These are phyloP conservation scores for Lycophotia porphyrea DNA, from an alignment of 2,888 invertebrate species.

Conservation along the genomic window DNA sequence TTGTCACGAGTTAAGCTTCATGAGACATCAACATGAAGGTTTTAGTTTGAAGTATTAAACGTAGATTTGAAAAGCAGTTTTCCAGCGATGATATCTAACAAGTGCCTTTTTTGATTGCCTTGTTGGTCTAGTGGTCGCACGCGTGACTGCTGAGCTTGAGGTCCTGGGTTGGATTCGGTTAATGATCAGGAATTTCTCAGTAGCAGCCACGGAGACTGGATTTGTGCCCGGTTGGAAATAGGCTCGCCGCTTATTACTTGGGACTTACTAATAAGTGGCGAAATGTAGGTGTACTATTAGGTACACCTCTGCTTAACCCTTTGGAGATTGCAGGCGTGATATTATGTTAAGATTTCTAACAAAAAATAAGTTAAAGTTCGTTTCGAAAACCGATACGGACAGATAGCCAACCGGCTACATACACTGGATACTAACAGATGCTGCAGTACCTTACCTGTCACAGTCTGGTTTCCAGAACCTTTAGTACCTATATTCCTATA, in stretches of 20 bases:
- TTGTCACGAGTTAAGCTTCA: conserved; percentile 4
- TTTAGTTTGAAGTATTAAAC: neutral
- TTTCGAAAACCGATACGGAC: neutral
- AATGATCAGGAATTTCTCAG: neutral
- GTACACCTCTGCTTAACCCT: neutral
- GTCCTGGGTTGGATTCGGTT: no score
- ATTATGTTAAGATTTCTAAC: neutral
- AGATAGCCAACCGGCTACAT: neutral
- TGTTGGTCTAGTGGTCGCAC: neutral
- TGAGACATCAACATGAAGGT: neutral
- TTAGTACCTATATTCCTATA: neutral
- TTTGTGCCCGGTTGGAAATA: neutral
- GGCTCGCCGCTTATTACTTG: neutral
- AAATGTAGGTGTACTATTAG: neutral
- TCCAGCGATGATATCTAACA: neutral
- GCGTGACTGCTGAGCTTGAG: neutral
- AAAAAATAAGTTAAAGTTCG: neutral
- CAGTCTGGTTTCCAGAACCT: neutral
- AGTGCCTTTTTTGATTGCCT: neutral
- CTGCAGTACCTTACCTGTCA: neutral
- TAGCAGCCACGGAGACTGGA: neutral
- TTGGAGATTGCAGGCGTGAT: neutral
- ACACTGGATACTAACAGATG: neutral
- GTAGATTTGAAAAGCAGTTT: neutral
- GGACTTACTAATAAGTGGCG: neutral